A percentile compares a stretch with the other conserved stretches of the same genome.
Conservation (phyloP, 1,140 invertebrate genomes). For the Drosophila cardini region DNA sequence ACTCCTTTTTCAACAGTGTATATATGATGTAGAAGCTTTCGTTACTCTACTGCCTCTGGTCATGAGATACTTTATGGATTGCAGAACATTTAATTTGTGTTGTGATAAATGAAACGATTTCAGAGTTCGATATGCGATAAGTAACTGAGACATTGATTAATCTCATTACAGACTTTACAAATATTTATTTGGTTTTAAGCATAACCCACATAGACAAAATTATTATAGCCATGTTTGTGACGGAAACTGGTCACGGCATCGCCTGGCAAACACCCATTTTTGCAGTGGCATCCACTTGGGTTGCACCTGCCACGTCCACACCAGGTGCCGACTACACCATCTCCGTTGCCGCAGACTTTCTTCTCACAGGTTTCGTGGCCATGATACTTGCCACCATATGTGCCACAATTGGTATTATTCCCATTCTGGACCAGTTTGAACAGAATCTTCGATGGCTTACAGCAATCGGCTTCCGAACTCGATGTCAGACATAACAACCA, state of each 20-base stretch:
- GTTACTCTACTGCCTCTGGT: slow-evolving; percentile 14
- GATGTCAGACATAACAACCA: slow-evolving; percentile 20
- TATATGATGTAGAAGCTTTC: background rate
- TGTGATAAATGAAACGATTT: slow-evolving; percentile 33
- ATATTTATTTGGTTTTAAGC: slow-evolving; percentile 12
- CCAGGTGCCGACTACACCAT: slow-evolving; percentile 36
- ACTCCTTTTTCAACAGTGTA: too few species aligned
- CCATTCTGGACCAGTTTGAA: slow-evolving; percentile 32
- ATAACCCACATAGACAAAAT: slow-evolving; percentile 48
- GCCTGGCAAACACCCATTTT: slow-evolving; percentile 32
- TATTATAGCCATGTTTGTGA: slow-evolving; percentile 35
- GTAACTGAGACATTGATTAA: slow-evolving; percentile 14
- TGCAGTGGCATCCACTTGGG: slow-evolving; percentile 44
- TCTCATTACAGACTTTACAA: slow-evolving; percentile 17
- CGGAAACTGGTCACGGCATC: slow-evolving; percentile 38
- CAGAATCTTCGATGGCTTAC: slow-evolving; percentile 33
- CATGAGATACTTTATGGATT: slow-evolving; percentile 49
- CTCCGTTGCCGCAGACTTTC: slow-evolving; percentile 48
- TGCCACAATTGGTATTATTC: slow-evolving; percentile 13
- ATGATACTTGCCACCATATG: slow-evolving; percentile 40
- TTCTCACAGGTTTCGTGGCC: slow-evolving; percentile 34
- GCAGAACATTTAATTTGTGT: slow-evolving; percentile 45
- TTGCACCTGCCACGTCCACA: slow-evolving; percentile 48
- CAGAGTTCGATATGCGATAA: slow-evolving; percentile 8
- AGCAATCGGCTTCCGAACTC: slow-evolving; percentile 32